phyloP scores from a whole-genome alignment of 2,797 vertebrate species.

The Hypotaenidia philippensis region DNA sequence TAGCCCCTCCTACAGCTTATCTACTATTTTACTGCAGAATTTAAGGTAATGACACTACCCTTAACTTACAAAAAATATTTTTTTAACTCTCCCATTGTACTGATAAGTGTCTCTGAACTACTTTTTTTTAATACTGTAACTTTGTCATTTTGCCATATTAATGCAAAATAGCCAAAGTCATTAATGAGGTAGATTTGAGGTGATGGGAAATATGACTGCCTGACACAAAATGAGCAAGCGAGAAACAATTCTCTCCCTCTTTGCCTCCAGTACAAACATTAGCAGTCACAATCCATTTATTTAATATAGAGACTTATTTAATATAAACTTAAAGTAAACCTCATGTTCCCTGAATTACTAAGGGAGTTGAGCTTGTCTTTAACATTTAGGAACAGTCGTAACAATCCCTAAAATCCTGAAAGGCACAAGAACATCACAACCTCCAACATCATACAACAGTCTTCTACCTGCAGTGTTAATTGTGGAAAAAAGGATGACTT shows the following conservation, averaged over 20 bases:
- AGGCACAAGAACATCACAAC: neutral
- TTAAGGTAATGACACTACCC: neutral
- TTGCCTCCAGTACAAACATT: neutral
- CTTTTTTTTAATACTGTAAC: neutral
- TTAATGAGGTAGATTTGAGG: neutral
- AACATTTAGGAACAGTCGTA: neutral
- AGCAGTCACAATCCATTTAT: neutral
- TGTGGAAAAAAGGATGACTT: neutral
- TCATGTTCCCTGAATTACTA: neutral
- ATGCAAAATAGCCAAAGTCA: neutral
- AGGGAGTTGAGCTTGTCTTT: neutral
- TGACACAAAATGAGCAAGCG: neutral
- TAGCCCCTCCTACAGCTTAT: neutral
- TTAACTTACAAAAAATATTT: neutral
- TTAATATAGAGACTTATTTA: neutral
- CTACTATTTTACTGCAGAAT: neutral
- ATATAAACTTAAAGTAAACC: neutral
- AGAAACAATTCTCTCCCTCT: neutral
- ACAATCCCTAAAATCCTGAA: neutral
- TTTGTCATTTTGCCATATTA: neutral
- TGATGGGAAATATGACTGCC: neutral
- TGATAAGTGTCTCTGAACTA: neutral
- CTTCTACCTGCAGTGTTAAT: neutral
- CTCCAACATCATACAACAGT: neutral
- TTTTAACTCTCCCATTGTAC: neutral